These are phyloP conservation scores for Drosophila parabipectinata DNA, from an alignment of 1,140 invertebrate genomes.

Conservation along the genomic window DNA sequence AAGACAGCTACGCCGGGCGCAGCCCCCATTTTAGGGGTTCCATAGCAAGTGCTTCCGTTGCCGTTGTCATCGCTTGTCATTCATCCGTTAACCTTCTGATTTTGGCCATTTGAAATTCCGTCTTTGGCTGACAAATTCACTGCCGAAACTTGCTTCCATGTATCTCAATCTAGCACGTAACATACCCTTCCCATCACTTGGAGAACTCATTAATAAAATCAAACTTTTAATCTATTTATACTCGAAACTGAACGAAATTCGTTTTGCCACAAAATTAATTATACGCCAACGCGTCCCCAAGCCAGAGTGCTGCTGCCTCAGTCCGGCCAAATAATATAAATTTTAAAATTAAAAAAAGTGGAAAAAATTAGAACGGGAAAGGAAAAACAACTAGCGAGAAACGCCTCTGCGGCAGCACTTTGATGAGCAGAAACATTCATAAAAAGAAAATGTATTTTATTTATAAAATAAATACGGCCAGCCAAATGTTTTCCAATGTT, in stretches of 20 bases:
- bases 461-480: slow-evolving; percentile 39
- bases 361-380: slow-evolving; percentile 24
- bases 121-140: slow-evolving; percentile 28
- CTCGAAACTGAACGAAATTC: slow-evolving; percentile 68
- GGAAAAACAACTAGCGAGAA: slow-evolving; percentile 1
- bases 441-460: slow-evolving; percentile 35
- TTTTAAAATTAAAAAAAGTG: slow-evolving; percentile 56
- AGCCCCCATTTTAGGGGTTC: slow-evolving; percentile 4
- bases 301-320: slow-evolving; percentile 22
- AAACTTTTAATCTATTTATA: slow-evolving; percentile 51
- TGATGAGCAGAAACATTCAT: slow-evolving; percentile 64
- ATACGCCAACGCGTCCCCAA: slow-evolving; percentile 59
- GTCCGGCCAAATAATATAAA: slow-evolving; percentile 58
- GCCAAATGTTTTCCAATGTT: slow-evolving; percentile 25
- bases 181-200: slow-evolving; percentile 1
- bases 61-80: slow-evolving; percentile 44
- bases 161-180: neutral
- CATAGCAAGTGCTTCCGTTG: slow-evolving; percentile 25
- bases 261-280: slow-evolving; percentile 78
- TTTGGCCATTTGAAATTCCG: slow-evolving; percentile 34
- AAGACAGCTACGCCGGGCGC: slow-evolving; percentile 50
- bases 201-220: slow-evolving; percentile 41
- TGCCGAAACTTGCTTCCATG: neutral
- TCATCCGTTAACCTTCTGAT: slow-evolving; percentile 49
- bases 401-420: slow-evolving; percentile 48